A percentile compares a stretch with the other conserved stretches of the same genome.
phyloP scores from a whole-genome alignment of 2,888 invertebrate species.

The Tigriopus californicus region DNA sequence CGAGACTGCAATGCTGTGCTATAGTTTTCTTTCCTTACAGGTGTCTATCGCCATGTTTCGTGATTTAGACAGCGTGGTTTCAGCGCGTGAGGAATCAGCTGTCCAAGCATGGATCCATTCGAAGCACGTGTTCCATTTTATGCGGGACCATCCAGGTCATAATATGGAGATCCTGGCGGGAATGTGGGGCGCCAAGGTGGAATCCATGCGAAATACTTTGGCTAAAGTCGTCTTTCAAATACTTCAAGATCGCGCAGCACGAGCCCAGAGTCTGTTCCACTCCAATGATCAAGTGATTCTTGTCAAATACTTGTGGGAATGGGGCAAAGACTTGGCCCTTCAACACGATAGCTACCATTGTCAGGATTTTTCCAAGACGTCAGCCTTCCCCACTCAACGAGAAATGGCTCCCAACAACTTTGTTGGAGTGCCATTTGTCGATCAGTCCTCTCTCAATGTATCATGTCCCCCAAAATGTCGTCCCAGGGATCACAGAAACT shows the following conservation, averaged over 20 bases:
- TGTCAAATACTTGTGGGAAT: background rate
- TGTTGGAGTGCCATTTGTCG: background rate
- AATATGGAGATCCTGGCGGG: conserved; percentile 13
- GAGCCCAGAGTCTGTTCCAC: background rate
- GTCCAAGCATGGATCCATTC: background rate
- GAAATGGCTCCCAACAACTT: background rate
- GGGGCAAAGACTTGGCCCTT: background rate
- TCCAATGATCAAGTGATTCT: background rate
- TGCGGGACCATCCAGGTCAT: conserved; percentile 16
- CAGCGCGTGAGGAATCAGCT: background rate
- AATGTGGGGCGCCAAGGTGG: conserved; percentile 16
- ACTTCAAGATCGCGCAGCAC: background rate
- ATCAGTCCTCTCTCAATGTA: background rate
- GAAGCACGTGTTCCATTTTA: conserved; percentile 13
- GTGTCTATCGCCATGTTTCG: background rate
- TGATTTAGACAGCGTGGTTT: conserved; percentile 5
- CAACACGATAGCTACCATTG: conserved; percentile 11
- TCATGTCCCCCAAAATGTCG: background rate
- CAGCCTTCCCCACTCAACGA: conserved; percentile 1
- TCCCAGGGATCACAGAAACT: background rate
- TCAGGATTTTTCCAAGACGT: background rate
- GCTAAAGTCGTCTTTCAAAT: conserved; percentile 5
- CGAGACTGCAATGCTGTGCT: no score
- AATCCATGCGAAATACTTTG: conserved; percentile 16
- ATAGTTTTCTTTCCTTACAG: background rate